Percentiles rank a stretch among this genome's conserved stretches.
phyloP scores from a whole-genome alignment of 2,888 invertebrate species.

The Drosophila cognata region DNA sequence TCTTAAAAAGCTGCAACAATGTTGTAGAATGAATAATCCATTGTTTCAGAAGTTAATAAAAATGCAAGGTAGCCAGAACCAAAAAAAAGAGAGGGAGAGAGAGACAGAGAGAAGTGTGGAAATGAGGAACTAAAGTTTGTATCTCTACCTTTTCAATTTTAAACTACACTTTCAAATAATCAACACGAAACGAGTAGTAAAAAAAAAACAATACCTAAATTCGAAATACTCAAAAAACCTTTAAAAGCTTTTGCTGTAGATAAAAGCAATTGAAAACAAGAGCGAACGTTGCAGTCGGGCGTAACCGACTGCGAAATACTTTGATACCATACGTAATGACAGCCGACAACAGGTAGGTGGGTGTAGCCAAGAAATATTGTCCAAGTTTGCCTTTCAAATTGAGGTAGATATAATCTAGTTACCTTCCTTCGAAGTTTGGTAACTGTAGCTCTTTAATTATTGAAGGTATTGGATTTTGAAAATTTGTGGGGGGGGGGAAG shows the following conservation, averaged over 20 bases:
- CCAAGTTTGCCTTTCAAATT: too few species aligned
- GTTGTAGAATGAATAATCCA: background rate
- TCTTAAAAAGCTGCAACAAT: background rate
- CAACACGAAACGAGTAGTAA: slow-evolving; percentile 48
- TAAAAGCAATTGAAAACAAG: slow-evolving; percentile 21
- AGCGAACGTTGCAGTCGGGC: background rate
- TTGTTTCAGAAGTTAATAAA: slow-evolving; percentile 35
- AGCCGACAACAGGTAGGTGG: too few species aligned
- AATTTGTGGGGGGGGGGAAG: too few species aligned
- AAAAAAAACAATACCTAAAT: slow-evolving; percentile 46
- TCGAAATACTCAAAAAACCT: slow-evolving; percentile 28
- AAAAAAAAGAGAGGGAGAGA: background rate
- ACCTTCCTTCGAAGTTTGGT: too few species aligned
- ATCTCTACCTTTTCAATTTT: slow-evolving; percentile 8
- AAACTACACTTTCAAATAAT: slow-evolving; percentile 36
- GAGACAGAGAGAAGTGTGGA: background rate
- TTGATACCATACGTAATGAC: too few species aligned
- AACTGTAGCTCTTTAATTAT: too few species aligned
- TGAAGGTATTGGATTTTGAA: too few species aligned
- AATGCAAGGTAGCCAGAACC: slow-evolving; percentile 12
- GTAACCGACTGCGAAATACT: too few species aligned
- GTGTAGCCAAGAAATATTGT: too few species aligned
- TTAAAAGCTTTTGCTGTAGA: slow-evolving; percentile 28
- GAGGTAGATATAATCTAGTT: too few species aligned
- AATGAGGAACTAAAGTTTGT: slow-evolving; percentile 19